Evolutionary conservation across 2,888 invertebrate genomes (phyloP).

Genomic region (Endomychus coccineus): DNA sequence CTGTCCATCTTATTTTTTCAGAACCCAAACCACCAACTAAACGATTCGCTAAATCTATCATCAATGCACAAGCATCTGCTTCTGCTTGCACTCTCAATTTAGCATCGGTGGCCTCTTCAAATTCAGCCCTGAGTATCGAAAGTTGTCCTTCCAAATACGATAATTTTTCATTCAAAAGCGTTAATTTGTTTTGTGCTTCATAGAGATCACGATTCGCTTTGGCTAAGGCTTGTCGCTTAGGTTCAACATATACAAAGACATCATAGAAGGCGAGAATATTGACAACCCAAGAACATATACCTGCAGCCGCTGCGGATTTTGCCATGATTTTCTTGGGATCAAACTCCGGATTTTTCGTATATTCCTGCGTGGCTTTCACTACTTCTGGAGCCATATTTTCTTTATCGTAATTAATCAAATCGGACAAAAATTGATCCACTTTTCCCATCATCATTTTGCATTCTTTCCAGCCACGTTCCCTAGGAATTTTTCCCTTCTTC

Average conservation of each 20-base stretch:
- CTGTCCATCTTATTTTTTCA: constrained; percentile 79
- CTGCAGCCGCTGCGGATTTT: constrained; percentile 88
- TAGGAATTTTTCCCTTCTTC: constrained; percentile 76
- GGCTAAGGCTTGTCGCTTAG: constrained; percentile 77
- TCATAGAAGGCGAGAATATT: constrained; percentile 86
- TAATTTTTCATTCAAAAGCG: constrained; percentile 66
- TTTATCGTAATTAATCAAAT: constrained; percentile 82
- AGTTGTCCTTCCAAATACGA: constrained; percentile 73
- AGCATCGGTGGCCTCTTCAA: constrained; percentile 76
- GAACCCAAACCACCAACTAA: constrained; percentile 88
- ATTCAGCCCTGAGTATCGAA: constrained; percentile 67
- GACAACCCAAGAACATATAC: constrained; percentile 90
- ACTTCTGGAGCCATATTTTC: constrained; percentile 86
- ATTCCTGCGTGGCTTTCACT: constrained; percentile 66
- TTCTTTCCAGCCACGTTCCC: constrained; percentile 51
- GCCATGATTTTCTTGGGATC: constrained; percentile 72
- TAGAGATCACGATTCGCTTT: constrained; percentile 79
- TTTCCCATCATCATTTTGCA: constrained; percentile 87
- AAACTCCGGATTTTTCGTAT: constrained; percentile 68
- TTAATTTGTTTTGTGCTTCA: constrained; percentile 72
- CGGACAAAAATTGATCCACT: constrained; percentile 77
- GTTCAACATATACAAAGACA: constrained; percentile 87
- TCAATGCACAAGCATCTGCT: constrained; percentile 81
- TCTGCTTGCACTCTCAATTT: constrained; percentile 89
- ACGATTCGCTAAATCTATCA: constrained; percentile 86